Base-by-base conservation (phyloP, 2,113 vertebrate species). In the Pleuronectes platessa region DNA sequence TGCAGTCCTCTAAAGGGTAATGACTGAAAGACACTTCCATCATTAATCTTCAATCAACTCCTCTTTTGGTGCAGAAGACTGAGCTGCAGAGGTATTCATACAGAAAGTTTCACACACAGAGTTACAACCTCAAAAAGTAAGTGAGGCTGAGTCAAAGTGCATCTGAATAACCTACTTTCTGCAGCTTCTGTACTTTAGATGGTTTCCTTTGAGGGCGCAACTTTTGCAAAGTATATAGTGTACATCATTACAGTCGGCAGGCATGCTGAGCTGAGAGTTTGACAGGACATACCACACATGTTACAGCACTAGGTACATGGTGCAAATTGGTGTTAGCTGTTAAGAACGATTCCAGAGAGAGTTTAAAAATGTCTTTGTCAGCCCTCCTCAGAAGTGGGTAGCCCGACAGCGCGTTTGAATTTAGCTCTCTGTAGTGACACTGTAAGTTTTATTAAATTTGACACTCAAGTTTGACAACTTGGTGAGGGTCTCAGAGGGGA, bases 11-110 rank as follows among this genome's bases (percentile, higher is more conserved):
- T 61, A 55, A 68, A 71, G 42, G 37, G 40, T 35, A 61, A 70
- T 45, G 62, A 68, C 51, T 60, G 76, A 75, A 56, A 64, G 37
- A 15, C 23, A n/a, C 64, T 4, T 73, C 58, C 61, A 60, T 68
- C 66, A 77, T 74, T 55, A 61, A 60, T 73, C 71, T 76, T 78
- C 64, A 60, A 79, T 81, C 74, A 80, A 17, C 35, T 76, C 47
- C 20, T 67, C 20, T 60, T 3, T 70, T 0, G 0, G 68, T 63
- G 76, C 60, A 71, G 78, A 68, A 64, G 56, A 74, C 42, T 45
- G 70, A 83, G 37, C 47, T 71, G 21, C 51, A 61, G 8, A 61
- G 54, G 4, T 18, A 20, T 12, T 17, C 0, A n/a, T 0, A n/a
- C 47, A 20, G 5, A 35, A 20, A 24, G 23, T 40, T 20, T 54